A percentile compares a stretch with the other conserved stretches of the same genome.
These are phyloP conservation scores for Luperina testacea DNA, from an alignment of 2,888 invertebrate species.

Conservation along the genomic window DNA sequence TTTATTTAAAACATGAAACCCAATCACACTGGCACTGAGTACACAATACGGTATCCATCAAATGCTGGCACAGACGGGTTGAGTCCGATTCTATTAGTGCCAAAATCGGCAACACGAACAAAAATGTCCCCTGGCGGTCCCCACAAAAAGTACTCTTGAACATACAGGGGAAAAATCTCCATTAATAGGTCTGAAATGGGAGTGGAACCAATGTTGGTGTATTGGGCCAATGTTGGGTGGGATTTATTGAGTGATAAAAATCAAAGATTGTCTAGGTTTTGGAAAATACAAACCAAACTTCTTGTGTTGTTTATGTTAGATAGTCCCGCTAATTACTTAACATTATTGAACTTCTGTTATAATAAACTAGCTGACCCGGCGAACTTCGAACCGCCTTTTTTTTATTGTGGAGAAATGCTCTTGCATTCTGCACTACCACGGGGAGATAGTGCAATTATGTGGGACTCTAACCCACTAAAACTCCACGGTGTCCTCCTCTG, in stretches of 20 bases:
- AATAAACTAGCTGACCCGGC: too few relatives aligned
- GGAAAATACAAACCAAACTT: neutral
- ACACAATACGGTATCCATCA: slow-evolving; percentile 66
- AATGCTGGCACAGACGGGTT: slow-evolving; percentile 47
- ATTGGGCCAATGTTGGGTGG: slow-evolving; percentile 19
- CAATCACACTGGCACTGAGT: slow-evolving; percentile 44
- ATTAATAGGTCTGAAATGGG: slow-evolving; percentile 65
- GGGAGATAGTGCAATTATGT: too few relatives aligned
- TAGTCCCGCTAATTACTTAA: neutral
- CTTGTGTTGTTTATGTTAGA: neutral
- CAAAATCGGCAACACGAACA: slow-evolving; percentile 76
- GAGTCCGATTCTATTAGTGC: slow-evolving; percentile 74
- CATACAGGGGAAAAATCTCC: slow-evolving; percentile 69
- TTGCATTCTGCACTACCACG: too few relatives aligned
- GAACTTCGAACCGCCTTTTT: too few relatives aligned
- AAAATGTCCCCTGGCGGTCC: slow-evolving; percentile 64
- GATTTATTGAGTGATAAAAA: neutral
- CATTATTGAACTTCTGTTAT: neutral
- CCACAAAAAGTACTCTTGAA: slow-evolving; percentile 66
- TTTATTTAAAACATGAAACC: slow-evolving; percentile 51
- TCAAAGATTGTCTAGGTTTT: neutral
- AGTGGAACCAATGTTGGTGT: slow-evolving; percentile 46
- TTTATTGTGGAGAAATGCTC: too few relatives aligned
- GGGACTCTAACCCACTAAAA: too few relatives aligned
- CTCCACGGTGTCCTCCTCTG: too few relatives aligned